phyloP scores from a whole-genome alignment of 2,888 invertebrate genomes.

The Ophion ventricosus region DNA sequence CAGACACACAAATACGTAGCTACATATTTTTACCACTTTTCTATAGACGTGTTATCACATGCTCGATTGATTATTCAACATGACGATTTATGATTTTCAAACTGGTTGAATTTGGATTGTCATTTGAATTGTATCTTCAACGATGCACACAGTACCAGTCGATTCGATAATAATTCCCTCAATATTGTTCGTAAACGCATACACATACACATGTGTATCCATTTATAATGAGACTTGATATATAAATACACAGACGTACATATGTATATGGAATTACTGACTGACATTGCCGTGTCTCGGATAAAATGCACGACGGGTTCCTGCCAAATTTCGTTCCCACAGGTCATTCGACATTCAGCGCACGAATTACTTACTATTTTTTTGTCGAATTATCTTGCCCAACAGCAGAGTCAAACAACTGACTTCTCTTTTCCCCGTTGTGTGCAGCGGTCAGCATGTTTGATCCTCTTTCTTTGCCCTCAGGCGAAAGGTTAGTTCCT shows the following conservation, averaged over 20 bases:
- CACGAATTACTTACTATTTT: constrained; percentile 58
- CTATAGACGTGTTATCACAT: no score
- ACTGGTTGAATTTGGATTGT: no score
- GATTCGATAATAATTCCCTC: not conserved
- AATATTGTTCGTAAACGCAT: not conserved
- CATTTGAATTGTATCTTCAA: no score
- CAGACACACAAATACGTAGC: no score
- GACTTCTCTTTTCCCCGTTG: constrained; percentile 29
- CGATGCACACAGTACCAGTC: no score
- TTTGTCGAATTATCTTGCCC: constrained; percentile 42
- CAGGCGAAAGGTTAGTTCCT: not conserved
- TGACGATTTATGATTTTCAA: no score
- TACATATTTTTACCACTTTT: no score
- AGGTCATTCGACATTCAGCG: constrained; percentile 40
- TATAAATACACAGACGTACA: not conserved
- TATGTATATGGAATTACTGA: constrained; percentile 1
- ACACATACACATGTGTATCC: not conserved
- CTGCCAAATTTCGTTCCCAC: constrained; percentile 53
- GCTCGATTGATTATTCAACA: no score
- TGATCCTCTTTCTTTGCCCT: not conserved
- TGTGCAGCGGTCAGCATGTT: constrained; percentile 1
- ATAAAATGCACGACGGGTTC: constrained; percentile 41
- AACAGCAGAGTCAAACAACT: constrained; percentile 27
- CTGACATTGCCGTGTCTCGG: constrained; percentile 4
- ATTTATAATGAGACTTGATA: not conserved